These are phyloP conservation scores for Cyaniris semiargus DNA, from an alignment of 2,888 invertebrate genomes.

Conservation along the genomic window DNA sequence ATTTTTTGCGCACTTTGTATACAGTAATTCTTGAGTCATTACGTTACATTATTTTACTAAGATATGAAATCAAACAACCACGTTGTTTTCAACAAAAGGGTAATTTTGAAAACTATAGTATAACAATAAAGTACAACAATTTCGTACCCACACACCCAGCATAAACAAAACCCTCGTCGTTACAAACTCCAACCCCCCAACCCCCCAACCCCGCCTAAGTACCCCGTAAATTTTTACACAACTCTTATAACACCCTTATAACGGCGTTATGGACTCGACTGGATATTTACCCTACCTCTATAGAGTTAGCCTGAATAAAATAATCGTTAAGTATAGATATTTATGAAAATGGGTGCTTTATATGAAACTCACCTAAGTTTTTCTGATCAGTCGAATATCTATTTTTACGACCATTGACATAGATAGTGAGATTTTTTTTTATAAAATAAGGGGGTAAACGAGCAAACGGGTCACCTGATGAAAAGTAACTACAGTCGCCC, in stretches of 20 bases:
- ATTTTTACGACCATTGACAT: not conserved
- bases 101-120: not conserved
- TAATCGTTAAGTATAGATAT: slow-evolving; percentile 19
- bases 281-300: slow-evolving; percentile 35
- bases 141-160: not conserved
- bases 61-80: no score
- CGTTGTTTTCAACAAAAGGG: not conserved
- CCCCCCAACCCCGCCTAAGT: slow-evolving; percentile 32
- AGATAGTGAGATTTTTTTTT: not conserved
- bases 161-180: slow-evolving; percentile 24
- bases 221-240: slow-evolving; percentile 38
- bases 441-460: no score
- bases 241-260: slow-evolving; percentile 35
- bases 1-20: no score
- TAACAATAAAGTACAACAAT: not conserved
- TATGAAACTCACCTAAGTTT: not conserved
- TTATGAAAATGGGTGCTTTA: not conserved
- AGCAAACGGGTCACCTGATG: no score
- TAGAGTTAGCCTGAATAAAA: slow-evolving; percentile 28
- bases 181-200: slow-evolving; percentile 22
- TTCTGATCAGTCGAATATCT: not conserved
- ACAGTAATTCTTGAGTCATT: no score
- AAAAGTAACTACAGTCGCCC: no score
- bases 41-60: no score
- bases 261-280: slow-evolving; percentile 34